Conservation (phyloP, 1,140 invertebrate species). For the Euwallacea similis region DNA sequence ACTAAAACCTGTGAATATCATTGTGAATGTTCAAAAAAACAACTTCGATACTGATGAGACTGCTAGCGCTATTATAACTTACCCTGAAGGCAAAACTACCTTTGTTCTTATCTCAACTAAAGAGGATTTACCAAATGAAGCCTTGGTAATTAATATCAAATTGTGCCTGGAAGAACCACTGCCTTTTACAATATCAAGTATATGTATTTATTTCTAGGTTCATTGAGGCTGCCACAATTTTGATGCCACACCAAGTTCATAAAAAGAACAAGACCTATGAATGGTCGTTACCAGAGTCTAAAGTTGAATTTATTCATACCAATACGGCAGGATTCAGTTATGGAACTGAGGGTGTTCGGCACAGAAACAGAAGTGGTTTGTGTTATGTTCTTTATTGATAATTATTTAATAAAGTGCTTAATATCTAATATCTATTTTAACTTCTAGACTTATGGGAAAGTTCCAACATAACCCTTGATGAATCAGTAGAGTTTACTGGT, state of each 20-base stretch:
- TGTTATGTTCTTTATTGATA: too few species aligned
- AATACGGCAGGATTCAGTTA: constrained; percentile 74
- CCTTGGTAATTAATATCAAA: constrained; percentile 69
- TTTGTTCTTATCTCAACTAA: constrained; percentile 61
- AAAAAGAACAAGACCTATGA: constrained; percentile 37
- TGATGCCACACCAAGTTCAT: constrained; percentile 62
- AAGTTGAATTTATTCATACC: constrained; percentile 59
- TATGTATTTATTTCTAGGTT: constrained; percentile 42
- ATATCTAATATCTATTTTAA: too few species aligned
- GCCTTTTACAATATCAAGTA: too few species aligned
- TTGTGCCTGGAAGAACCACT: too few species aligned
- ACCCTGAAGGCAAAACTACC: constrained; percentile 65
- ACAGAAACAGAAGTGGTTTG: too few species aligned
- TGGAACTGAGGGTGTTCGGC: constrained; percentile 71
- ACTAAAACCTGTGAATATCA: constrained; percentile 63
- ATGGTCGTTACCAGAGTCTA: constrained; percentile 44
- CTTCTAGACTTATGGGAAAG: constrained; percentile 66
- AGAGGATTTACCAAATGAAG: constrained; percentile 64
- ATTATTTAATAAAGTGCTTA: too few species aligned
- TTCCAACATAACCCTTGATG: constrained; percentile 60
- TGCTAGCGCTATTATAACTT: constrained; percentile 65
- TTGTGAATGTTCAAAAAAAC: constrained; percentile 67
- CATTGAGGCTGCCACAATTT: constrained; percentile 62
- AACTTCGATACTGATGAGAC: constrained; percentile 69
- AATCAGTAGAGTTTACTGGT: constrained; percentile 64